These are phyloP conservation scores for Oxyura jamaicensis DNA, from an alignment of 2,113 vertebrate genomes.

Conservation along the genomic window DNA sequence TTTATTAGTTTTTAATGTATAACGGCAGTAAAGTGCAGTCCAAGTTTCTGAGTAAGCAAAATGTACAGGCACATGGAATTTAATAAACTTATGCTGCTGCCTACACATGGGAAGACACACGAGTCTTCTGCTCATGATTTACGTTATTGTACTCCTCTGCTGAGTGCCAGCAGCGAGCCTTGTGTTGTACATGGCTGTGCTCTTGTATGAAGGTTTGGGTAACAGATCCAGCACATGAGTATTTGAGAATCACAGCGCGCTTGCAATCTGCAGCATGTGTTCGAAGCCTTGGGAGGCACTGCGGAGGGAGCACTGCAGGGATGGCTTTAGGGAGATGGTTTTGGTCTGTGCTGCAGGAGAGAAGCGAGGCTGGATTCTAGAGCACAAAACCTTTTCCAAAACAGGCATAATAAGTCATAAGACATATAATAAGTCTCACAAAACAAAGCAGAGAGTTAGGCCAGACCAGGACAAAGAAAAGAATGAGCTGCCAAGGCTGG, in stretches of 20 bases:
- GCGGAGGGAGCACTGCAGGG: not conserved
- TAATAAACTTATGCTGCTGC: not conserved
- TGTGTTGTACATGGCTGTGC: not conserved
- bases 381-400: not conserved
- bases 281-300: not conserved
- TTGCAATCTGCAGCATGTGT: not conserved
- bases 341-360: not conserved
- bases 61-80: not conserved
- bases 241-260: not conserved
- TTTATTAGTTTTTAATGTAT: not conserved
- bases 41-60: conserved; percentile 16
- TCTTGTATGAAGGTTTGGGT: not conserved
- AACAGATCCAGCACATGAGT: not conserved
- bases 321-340: not conserved
- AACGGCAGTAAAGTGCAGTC: not conserved
- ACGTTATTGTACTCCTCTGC: conserved; percentile 7
- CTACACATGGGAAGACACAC: not conserved
- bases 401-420: not conserved
- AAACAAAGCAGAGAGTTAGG: not conserved
- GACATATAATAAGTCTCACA: not conserved
- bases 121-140: conserved; percentile 30
- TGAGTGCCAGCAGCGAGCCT: not conserved
- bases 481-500: not conserved
- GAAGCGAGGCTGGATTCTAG: not conserved
- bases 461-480: not conserved